Percentiles rank a stretch among this genome's conserved stretches.
These are phyloP conservation scores for Spodoptera litura DNA, from an alignment of 1,140 invertebrate genomes.

Conservation along the genomic window DNA sequence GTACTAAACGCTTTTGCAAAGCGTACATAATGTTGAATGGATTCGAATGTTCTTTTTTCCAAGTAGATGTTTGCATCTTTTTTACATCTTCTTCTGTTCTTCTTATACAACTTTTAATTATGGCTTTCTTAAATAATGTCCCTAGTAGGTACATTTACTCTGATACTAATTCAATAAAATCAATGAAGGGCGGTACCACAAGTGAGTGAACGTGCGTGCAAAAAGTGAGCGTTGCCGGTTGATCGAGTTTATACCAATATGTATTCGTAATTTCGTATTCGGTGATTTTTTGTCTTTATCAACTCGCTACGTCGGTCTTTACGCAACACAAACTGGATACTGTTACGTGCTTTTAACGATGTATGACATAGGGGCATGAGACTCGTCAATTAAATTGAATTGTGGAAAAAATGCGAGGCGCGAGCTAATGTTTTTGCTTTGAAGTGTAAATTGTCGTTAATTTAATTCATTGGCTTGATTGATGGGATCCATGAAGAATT, in stretches of 20 bases:
- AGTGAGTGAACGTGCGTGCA: conserved; percentile 3
- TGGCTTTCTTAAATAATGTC: background rate
- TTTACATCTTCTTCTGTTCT: too few species aligned
- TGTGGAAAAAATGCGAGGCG: conserved; percentile 10
- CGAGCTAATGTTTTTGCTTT: conserved; percentile 9
- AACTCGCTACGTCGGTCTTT: conserved; percentile 27
- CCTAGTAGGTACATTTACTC: background rate
- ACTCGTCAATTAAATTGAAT: conserved; percentile 38
- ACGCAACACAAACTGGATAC: conserved; percentile 46
- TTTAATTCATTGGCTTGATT: conserved; percentile 21
- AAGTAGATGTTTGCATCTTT: background rate
- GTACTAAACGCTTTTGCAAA: too few species aligned
- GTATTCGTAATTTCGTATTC: conserved; percentile 33
- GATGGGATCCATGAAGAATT: background rate
- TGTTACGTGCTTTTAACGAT: conserved; percentile 46
- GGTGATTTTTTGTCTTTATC: conserved; percentile 36
- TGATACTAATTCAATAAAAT: background rate
- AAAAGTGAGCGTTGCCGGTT: conserved; percentile 22
- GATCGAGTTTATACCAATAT: conserved; percentile 37
- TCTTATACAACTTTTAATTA: too few species aligned
- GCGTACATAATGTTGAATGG: too few species aligned
- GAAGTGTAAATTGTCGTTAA: conserved; percentile 20
- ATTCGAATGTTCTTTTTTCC: too few species aligned
- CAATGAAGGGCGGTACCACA: conserved; percentile 19
- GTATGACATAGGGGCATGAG: conserved; percentile 36